These are phyloP conservation scores for Rhinichthys klamathensis DNA, from an alignment of 2,113 vertebrate genomes.

Conservation along the genomic window DNA sequence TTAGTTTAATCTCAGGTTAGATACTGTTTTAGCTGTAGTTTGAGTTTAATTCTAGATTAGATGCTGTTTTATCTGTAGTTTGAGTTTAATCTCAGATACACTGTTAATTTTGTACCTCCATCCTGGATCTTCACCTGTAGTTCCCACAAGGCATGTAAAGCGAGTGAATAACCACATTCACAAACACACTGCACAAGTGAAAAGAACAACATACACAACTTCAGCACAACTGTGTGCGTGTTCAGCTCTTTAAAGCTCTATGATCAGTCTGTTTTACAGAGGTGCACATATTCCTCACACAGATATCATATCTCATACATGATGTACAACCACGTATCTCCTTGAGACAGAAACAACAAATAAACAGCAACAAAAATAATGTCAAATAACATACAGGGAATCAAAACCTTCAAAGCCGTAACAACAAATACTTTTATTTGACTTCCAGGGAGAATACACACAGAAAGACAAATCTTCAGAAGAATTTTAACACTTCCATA, in stretches of 20 bases:
- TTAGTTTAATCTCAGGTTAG: neutral
- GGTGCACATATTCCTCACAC: neutral
- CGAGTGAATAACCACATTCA: slow-evolving; percentile 1
- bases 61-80: neutral
- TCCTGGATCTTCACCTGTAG: slow-evolving; percentile 51
- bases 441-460: neutral
- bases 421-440: neutral
- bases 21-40: neutral
- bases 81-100: neutral
- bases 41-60: too few species aligned
- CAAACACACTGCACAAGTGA: slow-evolving; percentile 3
- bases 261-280: neutral
- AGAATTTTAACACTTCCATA: too few species aligned
- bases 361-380: neutral
- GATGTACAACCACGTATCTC: neutral
- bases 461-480: neutral
- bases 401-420: neutral
- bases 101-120: slow-evolving; percentile 51
- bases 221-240: neutral
- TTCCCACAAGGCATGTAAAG: slow-evolving; percentile 40
- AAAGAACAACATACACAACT: slow-evolving; percentile 12
- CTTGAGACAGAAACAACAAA: neutral
- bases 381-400: neutral
- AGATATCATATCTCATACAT: neutral
- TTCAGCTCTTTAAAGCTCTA: neutral